Evolutionary conservation across 2,113 vertebrate genomes (phyloP), one percentile per base, ranked within the genome.

Genomic region (Grantiella picta): DNA sequence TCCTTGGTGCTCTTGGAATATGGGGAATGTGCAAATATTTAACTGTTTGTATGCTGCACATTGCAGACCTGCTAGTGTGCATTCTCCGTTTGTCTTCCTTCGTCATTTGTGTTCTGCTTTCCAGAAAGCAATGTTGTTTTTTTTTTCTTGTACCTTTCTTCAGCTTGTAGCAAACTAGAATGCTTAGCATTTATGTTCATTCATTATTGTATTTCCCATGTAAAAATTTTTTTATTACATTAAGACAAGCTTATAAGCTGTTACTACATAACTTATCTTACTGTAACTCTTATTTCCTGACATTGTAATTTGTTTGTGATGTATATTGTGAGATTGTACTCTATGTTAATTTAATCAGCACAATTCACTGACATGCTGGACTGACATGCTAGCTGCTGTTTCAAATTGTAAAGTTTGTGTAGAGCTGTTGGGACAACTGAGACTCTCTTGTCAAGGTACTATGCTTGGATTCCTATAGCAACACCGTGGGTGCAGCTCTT

Each of bases 341-440:
- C 98, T 98, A 98, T 99, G 99, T 99, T 99, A 99, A 99, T 99
- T 99, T 99, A 99, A 99, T 99, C 99, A 99, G 99, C 99, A 99
- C 99, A 99, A 99, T 99, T 99, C 99, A 99, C 99, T 99, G 99
- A 99, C 99, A 99, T 99, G 99, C 99, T 99, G 99, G 99, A 99
- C 99, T 99, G 98, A 99, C 98, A 98, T 98, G 98, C 99, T 99
- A 98, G 99, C 99, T 99, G 99, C 99, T 98, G 98, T 98, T 98
- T 98, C 97, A 91, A 98, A 97, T 97, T 98, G 97, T 98, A 98
- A 98, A 98, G 97, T 98, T 98, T 98, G 98, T 97, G 96, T 98
- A 96, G 97, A 97, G 97, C 98, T 98, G 97, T 98, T 98, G 97
- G 97, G 98, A 98, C 98, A 98, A 99, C 98, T 96, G 96, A 98